phyloP scores from a whole-genome alignment of 2,113 vertebrate species.

The Cygnus buccinator region DNA sequence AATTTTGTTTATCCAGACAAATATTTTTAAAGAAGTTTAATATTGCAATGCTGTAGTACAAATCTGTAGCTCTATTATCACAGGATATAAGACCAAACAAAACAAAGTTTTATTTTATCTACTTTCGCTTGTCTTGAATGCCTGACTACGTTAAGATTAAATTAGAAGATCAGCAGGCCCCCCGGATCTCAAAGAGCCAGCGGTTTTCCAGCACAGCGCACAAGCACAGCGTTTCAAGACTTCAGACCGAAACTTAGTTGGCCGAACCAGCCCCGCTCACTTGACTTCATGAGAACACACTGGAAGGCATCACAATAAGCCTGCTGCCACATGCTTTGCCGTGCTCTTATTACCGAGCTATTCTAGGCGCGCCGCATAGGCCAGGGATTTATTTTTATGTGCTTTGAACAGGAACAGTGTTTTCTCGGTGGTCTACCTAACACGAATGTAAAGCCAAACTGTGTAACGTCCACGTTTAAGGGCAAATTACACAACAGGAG shows the following conservation, averaged over 20 bases:
- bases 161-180: background rate
- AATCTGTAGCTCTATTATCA: background rate
- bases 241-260: background rate
- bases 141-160: background rate
- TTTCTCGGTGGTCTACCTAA: background rate
- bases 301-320: constrained; percentile 28
- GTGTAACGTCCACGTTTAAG: background rate
- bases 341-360: constrained; percentile 50
- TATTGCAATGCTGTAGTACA: background rate
- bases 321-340: constrained; percentile 4
- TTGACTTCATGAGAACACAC: constrained; percentile 28
- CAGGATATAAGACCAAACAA: background rate
- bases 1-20: background rate
- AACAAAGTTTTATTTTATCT: background rate
- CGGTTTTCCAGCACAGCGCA: background rate
- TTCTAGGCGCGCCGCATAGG: background rate
- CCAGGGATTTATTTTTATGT: constrained; percentile 33
- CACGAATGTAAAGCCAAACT: background rate
- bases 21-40: background rate
- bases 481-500: background rate
- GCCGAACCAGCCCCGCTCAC: background rate
- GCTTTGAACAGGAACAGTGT: background rate
- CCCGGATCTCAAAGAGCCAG: background rate
- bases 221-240: background rate
- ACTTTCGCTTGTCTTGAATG: background rate